Evolutionary conservation across 2,797 vertebrate genomes (phyloP).

Genomic region (Coluber constrictor): DNA sequence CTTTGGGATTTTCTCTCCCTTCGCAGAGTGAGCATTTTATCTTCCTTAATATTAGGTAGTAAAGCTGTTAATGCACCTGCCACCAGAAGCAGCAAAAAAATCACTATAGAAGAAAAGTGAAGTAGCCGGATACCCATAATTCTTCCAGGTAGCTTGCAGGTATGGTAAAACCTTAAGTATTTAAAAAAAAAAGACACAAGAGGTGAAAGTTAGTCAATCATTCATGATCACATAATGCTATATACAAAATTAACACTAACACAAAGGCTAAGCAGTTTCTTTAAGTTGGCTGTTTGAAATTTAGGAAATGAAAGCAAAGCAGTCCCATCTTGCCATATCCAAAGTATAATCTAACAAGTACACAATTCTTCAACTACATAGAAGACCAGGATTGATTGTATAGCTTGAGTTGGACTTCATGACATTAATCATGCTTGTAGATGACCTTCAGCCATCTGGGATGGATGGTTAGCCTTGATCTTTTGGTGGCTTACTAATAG

Average conservation of each 20-base stretch:
- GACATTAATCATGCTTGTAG: background rate
- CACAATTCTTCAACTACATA: background rate
- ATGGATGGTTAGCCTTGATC: background rate
- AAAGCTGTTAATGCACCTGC: conserved; percentile 75
- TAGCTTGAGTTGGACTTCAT: background rate
- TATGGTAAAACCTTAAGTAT: conserved; percentile 64
- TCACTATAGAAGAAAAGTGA: conserved; percentile 67
- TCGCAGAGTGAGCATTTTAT: conserved; percentile 63
- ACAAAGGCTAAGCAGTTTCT: conserved; percentile 8
- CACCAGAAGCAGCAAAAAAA: conserved; percentile 73
- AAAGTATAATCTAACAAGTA: background rate
- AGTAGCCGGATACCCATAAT: conserved; percentile 71
- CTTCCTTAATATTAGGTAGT: conserved; percentile 74
- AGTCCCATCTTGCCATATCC: background rate
- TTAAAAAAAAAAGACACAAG: background rate
- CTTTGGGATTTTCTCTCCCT: conserved; percentile 68
- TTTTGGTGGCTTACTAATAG: background rate
- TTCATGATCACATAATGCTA: background rate
- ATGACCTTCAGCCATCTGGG: background rate
- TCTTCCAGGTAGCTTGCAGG: conserved; percentile 74
- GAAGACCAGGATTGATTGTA: background rate
- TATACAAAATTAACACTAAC: background rate
- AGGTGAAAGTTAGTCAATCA: conserved; percentile 14
- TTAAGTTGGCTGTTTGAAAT: background rate
- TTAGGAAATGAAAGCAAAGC: background rate